Evolutionary conservation across 2,888 invertebrate genomes (phyloP).

Genomic region (Ophion ellenae): DNA sequence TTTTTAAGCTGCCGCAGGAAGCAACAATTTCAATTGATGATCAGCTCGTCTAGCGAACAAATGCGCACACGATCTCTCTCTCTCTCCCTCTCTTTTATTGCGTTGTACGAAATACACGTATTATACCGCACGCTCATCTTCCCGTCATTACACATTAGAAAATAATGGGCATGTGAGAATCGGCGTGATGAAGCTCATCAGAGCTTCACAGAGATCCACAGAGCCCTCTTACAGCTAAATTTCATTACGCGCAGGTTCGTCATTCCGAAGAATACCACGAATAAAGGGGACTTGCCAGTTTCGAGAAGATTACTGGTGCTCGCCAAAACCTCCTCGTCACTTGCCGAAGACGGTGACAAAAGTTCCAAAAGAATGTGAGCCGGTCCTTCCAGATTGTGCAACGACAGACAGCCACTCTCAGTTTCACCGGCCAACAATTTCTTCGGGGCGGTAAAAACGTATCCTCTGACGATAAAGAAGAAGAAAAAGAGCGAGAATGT

Average conservation of each 20-base stretch:
- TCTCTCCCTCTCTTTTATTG: constrained; percentile 47
- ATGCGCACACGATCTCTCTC: constrained; percentile 28
- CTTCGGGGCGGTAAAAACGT: constrained; percentile 80
- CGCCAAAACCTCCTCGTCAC: constrained; percentile 73
- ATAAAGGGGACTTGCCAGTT: constrained; percentile 73
- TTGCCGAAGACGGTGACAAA: constrained; percentile 68
- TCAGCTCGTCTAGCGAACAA: constrained; percentile 67
- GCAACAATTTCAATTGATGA: constrained; percentile 82
- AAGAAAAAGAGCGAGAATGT: neutral
- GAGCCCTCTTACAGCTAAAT: constrained; percentile 12
- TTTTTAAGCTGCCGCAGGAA: constrained; percentile 77
- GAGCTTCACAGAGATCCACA: neutral
- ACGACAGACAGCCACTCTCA: constrained; percentile 79
- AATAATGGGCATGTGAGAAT: constrained; percentile 33
- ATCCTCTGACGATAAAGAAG: constrained; percentile 74
- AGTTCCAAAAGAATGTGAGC: constrained; percentile 78
- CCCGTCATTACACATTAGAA: constrained; percentile 35
- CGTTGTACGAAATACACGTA: constrained; percentile 29
- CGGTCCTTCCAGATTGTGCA: constrained; percentile 81
- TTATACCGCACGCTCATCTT: constrained; percentile 12
- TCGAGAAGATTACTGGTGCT: constrained; percentile 73
- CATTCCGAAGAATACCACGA: neutral
- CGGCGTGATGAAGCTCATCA: constrained; percentile 25
- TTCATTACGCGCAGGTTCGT: neutral
- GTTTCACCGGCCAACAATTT: constrained; percentile 79